These are phyloP conservation scores for Aspidiotus destructor DNA, from an alignment of 2,888 invertebrate genomes.

Conservation along the genomic window DNA sequence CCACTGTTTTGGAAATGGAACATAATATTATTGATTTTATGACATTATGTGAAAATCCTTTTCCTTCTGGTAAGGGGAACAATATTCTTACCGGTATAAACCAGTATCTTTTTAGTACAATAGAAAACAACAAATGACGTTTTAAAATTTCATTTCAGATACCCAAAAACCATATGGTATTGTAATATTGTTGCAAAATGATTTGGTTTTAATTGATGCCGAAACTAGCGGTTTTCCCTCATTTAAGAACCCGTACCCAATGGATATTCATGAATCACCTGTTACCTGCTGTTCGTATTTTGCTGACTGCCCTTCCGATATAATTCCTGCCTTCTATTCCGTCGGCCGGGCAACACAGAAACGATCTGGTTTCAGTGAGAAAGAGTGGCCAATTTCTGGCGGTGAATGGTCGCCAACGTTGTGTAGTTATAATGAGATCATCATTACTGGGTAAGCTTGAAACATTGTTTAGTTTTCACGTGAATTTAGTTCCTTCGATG, in stretches of 20 bases:
- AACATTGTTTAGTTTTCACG: background rate
- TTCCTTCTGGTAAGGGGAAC: slow-evolving; percentile 63
- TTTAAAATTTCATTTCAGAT: slow-evolving; percentile 49
- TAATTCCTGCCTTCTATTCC: slow-evolving; percentile 96
- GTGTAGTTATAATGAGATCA: slow-evolving; percentile 94
- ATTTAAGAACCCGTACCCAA: slow-evolving; percentile 98
- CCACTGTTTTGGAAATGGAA: slow-evolving; percentile 98
- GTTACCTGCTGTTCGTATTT: slow-evolving; percentile 95
- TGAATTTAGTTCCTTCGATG: too few species aligned
- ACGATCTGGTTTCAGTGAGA: slow-evolving; percentile 73
- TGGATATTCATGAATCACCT: slow-evolving; percentile 98
- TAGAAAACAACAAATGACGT: background rate
- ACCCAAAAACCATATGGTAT: slow-evolving; percentile 97
- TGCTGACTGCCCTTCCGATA: slow-evolving; percentile 94
- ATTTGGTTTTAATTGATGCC: slow-evolving; percentile 95
- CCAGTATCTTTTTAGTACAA: too few species aligned
- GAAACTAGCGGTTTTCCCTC: slow-evolving; percentile 92
- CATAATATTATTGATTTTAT: slow-evolving; percentile 96
- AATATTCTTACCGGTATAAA: too few species aligned
- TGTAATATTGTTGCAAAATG: slow-evolving; percentile 92
- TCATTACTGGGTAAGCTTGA: slow-evolving; percentile 78
- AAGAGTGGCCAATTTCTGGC: slow-evolving; percentile 92
- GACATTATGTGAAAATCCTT: slow-evolving; percentile 89
- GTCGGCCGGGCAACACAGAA: slow-evolving; percentile 67
- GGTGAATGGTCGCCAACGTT: slow-evolving; percentile 93